Percentiles rank a stretch among this genome's conserved stretches.
Evolutionary conservation across 2,888 invertebrate genomes (phyloP).

Genomic region (Dynastes maya): DNA sequence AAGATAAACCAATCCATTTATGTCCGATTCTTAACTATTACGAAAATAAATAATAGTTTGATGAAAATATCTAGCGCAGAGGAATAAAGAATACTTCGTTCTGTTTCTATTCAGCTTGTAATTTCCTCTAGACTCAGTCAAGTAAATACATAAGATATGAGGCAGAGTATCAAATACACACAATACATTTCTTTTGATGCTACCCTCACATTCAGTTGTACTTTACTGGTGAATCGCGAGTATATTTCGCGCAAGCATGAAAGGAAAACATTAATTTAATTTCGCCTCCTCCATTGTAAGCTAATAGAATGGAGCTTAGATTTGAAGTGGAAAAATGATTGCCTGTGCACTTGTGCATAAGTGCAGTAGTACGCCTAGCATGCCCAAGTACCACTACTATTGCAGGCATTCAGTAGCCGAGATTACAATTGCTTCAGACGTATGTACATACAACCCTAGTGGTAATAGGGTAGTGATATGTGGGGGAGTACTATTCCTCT

Average conservation of each 20-base stretch:
- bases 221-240: background rate
- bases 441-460: background rate
- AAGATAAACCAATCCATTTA: too few species aligned
- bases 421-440: background rate
- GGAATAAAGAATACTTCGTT: too few species aligned
- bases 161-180: background rate
- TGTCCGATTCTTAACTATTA: too few species aligned
- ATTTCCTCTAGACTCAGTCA: too few species aligned
- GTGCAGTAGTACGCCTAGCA: background rate
- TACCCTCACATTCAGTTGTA: background rate
- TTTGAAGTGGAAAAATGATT: background rate
- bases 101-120: too few species aligned
- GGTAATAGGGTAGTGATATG: background rate
- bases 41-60: too few species aligned
- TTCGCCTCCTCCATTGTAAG: background rate
- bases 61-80: too few species aligned
- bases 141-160: background rate
- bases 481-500: background rate
- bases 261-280: conserved; percentile 14
- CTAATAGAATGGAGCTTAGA: background rate
- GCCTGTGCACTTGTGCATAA: background rate
- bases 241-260: background rate
- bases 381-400: background rate
- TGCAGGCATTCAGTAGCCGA: background rate
- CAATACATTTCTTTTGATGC: background rate